Conservation (phyloP, 2,797 vertebrate species). For the Phoxinus dragarum region DNA sequence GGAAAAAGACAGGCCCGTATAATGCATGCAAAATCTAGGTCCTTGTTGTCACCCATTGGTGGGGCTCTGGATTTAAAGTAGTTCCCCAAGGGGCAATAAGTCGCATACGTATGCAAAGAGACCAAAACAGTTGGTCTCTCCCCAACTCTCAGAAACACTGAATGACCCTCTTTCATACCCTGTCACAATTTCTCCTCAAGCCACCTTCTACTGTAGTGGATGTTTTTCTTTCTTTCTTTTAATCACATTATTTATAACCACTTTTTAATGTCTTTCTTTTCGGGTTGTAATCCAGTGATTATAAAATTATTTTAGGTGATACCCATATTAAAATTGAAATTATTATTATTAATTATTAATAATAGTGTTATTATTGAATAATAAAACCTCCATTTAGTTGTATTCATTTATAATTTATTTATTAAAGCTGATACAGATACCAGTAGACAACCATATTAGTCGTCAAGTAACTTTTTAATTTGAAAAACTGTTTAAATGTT, state of each 20-base stretch:
- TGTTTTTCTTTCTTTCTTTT: constrained; percentile 9
- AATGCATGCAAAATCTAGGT: constrained; percentile 68
- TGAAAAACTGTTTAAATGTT: background rate
- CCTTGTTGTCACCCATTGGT: constrained; percentile 66
- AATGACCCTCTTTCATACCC: constrained; percentile 48
- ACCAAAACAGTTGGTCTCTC: constrained; percentile 46
- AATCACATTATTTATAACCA: constrained; percentile 24
- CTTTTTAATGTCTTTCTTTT: constrained; percentile 43
- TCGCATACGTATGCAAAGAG: constrained; percentile 78
- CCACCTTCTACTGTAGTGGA: constrained; percentile 24
- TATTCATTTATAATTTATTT: background rate
- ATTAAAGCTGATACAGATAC: background rate
- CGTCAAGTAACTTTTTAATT: background rate
- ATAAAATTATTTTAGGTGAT: background rate
- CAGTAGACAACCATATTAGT: background rate
- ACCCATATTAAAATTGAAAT: background rate
- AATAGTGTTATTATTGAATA: background rate
- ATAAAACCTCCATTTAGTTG: background rate
- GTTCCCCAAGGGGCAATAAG: constrained; percentile 75
- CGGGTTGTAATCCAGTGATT: constrained; percentile 31
- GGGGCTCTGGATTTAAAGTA: constrained; percentile 66
- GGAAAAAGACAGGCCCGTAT: constrained; percentile 76
- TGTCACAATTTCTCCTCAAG: constrained; percentile 31
- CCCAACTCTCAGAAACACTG: constrained; percentile 50
- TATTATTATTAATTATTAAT: too few species aligned